Evolutionary conservation across 2,888 invertebrate species (phyloP).

Genomic region (Sinopyrophorus schimmeli): DNA sequence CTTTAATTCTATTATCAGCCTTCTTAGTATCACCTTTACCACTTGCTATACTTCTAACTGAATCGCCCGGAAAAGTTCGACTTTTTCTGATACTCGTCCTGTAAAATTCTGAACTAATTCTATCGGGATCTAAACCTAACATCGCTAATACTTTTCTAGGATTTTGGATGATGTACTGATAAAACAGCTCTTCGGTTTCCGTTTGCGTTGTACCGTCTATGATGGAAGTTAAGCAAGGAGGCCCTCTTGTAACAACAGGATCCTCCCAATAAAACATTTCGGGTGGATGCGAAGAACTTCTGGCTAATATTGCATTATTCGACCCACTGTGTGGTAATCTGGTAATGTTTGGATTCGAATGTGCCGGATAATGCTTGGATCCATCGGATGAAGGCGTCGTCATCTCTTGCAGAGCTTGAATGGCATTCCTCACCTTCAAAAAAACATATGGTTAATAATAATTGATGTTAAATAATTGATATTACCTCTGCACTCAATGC

Average conservation of each 20-base stretch:
- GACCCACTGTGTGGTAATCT: slow-evolving; percentile 52
- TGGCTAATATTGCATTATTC: slow-evolving; percentile 63
- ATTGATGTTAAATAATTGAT: slow-evolving; percentile 18
- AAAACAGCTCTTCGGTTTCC: slow-evolving; percentile 64
- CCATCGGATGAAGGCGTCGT: slow-evolving; percentile 62
- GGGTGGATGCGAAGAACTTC: slow-evolving; percentile 83
- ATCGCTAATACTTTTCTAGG: slow-evolving; percentile 73
- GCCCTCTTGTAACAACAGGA: slow-evolving; percentile 21
- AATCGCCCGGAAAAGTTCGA: slow-evolving; percentile 44
- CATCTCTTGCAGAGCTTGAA: slow-evolving; percentile 82
- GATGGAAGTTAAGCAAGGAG: slow-evolving; percentile 41
- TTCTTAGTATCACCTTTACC: slow-evolving; percentile 26
- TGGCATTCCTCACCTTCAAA: slow-evolving; percentile 74
- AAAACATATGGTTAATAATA: too few relatives aligned
- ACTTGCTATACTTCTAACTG: slow-evolving; percentile 21
- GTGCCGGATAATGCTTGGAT: slow-evolving; percentile 66
- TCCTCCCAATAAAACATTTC: slow-evolving; percentile 81
- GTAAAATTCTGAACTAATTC: slow-evolving; percentile 43
- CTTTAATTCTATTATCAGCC: slow-evolving; percentile 24
- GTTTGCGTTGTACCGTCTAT: slow-evolving; percentile 62
- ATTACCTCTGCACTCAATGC: slow-evolving; percentile 79
- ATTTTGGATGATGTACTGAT: slow-evolving; percentile 71
- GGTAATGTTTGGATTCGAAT: slow-evolving; percentile 74
- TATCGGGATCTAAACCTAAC: slow-evolving; percentile 69
- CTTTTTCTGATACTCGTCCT: slow-evolving; percentile 45